Evolutionary conservation across 2,888 invertebrate genomes (phyloP).

Genomic region (Drosophila limbata): DNA sequence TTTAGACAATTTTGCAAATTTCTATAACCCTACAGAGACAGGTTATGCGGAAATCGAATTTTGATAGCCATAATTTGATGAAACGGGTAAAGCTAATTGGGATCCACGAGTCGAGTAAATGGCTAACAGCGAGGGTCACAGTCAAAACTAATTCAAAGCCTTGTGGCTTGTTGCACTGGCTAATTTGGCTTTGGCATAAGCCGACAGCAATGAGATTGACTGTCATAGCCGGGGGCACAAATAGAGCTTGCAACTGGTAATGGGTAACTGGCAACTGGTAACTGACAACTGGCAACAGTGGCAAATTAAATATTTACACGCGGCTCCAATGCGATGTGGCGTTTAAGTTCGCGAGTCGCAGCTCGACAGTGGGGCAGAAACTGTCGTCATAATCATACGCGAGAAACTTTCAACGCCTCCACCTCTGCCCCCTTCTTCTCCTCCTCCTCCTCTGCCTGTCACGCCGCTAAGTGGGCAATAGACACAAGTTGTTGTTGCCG

Average conservation of each 20-base stretch:
- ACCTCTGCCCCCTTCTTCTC: neutral
- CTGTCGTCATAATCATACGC: conserved; percentile 51
- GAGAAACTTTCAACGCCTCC: conserved; percentile 12
- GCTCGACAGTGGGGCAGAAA: conserved; percentile 18
- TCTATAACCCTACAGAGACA: neutral
- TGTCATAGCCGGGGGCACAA: conserved; percentile 12
- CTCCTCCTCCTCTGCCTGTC: neutral
- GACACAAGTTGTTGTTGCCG: conserved; percentile 12
- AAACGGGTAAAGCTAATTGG: conserved; percentile 11
- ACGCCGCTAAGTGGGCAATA: conserved; percentile 2
- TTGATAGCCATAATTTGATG: conserved; percentile 1
- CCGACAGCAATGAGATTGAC: conserved; percentile 31
- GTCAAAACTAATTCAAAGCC: conserved; percentile 32
- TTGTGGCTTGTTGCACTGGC: conserved; percentile 26
- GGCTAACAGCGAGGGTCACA: neutral
- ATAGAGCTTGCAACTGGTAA: conserved; percentile 19
- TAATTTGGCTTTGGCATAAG: conserved; percentile 32
- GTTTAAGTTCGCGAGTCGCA: conserved; percentile 22
- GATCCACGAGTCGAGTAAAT: conserved; percentile 2
- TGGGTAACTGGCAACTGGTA: conserved; percentile 37
- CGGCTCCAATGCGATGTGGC: conserved; percentile 34
- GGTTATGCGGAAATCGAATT: neutral
- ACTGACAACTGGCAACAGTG: conserved; percentile 24
- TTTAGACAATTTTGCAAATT: neutral
- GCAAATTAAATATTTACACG: conserved; percentile 54